Percentiles rank a stretch among this genome's conserved stretches.
These are phyloP conservation scores for Felis chaus DNA, from an alignment of 2,113 vertebrate species.

Conservation along the genomic window DNA sequence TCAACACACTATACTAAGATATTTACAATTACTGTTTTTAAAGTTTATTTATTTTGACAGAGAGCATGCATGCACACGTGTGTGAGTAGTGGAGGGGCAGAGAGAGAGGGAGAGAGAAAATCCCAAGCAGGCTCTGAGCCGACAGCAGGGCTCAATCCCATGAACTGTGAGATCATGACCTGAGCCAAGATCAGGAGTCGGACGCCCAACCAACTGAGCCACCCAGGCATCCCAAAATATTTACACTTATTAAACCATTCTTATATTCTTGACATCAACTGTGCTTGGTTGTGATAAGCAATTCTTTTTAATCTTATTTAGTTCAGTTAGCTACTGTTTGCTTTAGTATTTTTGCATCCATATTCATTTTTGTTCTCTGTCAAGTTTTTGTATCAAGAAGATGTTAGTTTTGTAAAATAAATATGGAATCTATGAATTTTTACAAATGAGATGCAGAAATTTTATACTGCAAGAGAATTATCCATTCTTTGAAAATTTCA, in stretches of 20 bases:
- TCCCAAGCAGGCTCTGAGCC: neutral
- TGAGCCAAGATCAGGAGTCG: neutral
- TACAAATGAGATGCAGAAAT: neutral
- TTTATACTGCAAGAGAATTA: neutral
- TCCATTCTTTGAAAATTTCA: neutral
- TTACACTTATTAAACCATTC: neutral
- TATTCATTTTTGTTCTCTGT: neutral
- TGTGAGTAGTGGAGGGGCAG: neutral
- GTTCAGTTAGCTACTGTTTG: neutral
- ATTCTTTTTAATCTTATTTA: neutral
- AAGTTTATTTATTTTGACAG: neutral
- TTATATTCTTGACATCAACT: neutral
- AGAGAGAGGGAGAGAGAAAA: neutral
- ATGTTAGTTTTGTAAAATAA: neutral
- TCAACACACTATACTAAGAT: neutral
- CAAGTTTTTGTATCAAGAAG: neutral
- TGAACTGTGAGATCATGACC: neutral
- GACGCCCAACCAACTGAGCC: neutral
- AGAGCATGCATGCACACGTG: neutral
- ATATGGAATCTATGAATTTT: neutral
- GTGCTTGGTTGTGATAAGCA: neutral
- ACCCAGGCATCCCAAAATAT: neutral
- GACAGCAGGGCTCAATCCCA: neutral
- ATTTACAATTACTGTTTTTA: neutral
- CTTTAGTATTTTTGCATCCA: neutral